phyloP scores from a whole-genome alignment of 2,888 invertebrate species.

The Mesochorus sp. region DNA sequence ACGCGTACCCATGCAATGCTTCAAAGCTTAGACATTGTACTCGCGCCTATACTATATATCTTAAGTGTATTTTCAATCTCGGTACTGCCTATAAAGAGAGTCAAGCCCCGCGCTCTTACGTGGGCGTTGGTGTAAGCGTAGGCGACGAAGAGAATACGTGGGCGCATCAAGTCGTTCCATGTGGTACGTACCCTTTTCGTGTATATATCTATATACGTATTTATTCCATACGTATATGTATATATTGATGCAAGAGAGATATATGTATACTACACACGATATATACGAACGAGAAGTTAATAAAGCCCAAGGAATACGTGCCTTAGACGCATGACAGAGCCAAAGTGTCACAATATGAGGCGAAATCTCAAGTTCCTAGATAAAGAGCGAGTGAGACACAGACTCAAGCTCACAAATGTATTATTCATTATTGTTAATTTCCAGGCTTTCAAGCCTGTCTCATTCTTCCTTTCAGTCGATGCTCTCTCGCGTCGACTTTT shows the following conservation, averaged over 20 bases:
- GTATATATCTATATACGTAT: slow-evolving; percentile 13
- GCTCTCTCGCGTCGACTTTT: no score
- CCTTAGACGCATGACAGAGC: slow-evolving; percentile 24
- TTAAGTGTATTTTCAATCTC: slow-evolving; percentile 48
- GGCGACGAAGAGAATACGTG: slow-evolving; percentile 47
- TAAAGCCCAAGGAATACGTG: slow-evolving; percentile 36
- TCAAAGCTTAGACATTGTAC: slow-evolving; percentile 45
- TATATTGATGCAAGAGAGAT: no score
- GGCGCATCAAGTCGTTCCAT: slow-evolving; percentile 39
- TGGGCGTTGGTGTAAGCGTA: slow-evolving; percentile 51
- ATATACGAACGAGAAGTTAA: slow-evolving; percentile 33
- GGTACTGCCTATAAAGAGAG: slow-evolving; percentile 43
- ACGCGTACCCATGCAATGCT: slow-evolving; percentile 51
- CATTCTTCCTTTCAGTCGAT: no score
- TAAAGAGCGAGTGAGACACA: no score
- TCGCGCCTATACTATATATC: not conserved
- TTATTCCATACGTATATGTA: not conserved
- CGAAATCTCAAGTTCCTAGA: not conserved
- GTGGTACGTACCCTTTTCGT: slow-evolving; percentile 32
- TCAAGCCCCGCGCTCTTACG: slow-evolving; percentile 20
- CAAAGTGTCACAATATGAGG: slow-evolving; percentile 28
- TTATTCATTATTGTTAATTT: not conserved
- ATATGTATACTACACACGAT: not conserved
- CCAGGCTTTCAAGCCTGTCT: not conserved
- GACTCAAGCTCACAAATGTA: not conserved